phyloP scores from a whole-genome alignment of 1,140 invertebrate species.

The Hyphantria cunea region DNA sequence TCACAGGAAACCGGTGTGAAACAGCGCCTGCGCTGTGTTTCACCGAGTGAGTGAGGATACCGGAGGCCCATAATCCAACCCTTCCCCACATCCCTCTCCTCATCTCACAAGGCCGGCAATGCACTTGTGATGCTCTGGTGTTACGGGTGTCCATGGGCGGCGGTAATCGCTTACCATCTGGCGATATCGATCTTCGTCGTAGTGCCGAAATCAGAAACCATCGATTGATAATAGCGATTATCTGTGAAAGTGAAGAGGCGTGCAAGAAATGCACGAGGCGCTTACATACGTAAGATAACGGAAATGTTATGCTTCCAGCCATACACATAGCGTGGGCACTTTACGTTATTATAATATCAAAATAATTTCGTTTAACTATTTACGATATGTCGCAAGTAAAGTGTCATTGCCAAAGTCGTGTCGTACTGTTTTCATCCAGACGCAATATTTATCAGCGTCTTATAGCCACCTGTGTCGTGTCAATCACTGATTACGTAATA shows the following conservation, averaged over 20 bases:
- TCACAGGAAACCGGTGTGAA: no score
- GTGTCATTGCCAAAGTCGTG: constrained; percentile 23
- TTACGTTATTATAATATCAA: not conserved
- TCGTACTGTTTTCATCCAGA: constrained; percentile 9
- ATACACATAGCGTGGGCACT: not conserved
- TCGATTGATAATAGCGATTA: not conserved
- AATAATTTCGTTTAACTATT: constrained; percentile 20
- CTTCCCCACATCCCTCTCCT: no score
- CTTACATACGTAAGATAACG: constrained; percentile 6
- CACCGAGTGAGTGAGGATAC: no score
- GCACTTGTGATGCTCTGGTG: no score
- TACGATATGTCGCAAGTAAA: constrained; percentile 10
- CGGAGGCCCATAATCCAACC: no score
- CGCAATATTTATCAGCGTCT: constrained; percentile 20
- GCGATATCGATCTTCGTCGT: no score
- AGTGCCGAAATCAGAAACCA: no score
- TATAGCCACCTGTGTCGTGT: constrained; percentile 20
- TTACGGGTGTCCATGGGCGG: no score
- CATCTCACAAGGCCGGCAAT: no score
- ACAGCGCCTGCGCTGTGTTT: no score
- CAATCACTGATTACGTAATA: constrained; percentile 17
- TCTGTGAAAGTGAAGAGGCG: constrained; percentile 17
- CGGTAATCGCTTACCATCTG: no score
- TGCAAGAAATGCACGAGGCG: constrained; percentile 11
- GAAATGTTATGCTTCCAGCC: constrained; percentile 20